Evolutionary conservation across 2,113 vertebrate genomes (phyloP), one percentile per base, ranked within the genome.

Genomic region (Corydoras sp.): DNA sequence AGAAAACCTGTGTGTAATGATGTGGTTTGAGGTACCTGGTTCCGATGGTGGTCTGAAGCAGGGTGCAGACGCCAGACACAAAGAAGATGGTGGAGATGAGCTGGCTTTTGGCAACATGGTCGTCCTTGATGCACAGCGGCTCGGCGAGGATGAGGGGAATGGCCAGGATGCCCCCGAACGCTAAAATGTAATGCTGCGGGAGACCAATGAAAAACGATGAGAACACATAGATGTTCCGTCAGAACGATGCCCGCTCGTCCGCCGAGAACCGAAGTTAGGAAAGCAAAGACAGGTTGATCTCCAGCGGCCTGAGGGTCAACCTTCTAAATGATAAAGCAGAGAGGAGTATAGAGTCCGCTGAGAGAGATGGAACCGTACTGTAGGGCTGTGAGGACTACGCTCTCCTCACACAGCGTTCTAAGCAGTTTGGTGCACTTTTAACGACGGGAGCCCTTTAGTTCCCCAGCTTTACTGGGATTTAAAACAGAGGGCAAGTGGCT

Each of bases 51-150:
- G 89, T 90, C 79, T 91, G 90, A 50, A 91, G 83, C 24, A 92
- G 13, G 0, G 90, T 92, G 50, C 88, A 87, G 32, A 91, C 15
- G 9, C 90, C 90, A 0, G 90, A 92, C 61, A 92, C 86, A 12
- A 92, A 91, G 77, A 92, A 92, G 61, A 91, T 91, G 74, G 90
- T 92, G 72, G 85, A 88, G 79, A 92, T 91, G 74, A 91, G 88
- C 76, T 91, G 88, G 62, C 89, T 89, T 70, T 91, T 90, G 61
- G 87, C 90, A 0, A 29, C n/a, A 12, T 88, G 87, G 83, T 92
- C 88, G 78, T 91, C 84, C 59, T 81, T 72, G 13, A 91, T 89
- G 65, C 90, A 92, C 35, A 92, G 77, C 0, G 88, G 88, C 70
- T 91, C 88, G 0, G 90, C 86, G 30, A 92, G 82, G 65, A 92